Evolutionary conservation across 2,888 invertebrate genomes (phyloP).

Genomic region (Ophion obscuratus): DNA sequence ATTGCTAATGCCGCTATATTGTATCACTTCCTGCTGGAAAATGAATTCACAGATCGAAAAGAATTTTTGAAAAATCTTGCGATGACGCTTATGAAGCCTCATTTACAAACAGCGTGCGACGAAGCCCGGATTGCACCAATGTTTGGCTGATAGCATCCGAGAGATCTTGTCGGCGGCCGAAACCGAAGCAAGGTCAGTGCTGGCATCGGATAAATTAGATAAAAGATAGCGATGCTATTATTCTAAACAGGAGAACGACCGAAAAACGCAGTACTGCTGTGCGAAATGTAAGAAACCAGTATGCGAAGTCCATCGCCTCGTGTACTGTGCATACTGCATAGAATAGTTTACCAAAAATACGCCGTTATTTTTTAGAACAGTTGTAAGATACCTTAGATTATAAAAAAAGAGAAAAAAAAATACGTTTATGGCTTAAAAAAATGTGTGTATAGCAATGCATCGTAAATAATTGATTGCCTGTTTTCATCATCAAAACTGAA

Average conservation of each 20-base stretch:
- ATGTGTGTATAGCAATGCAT: no score
- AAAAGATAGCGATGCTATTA: slow-evolving; percentile 3
- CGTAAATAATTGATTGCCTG: no score
- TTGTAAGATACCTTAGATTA: no score
- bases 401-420: not conserved
- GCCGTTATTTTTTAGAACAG: no score
- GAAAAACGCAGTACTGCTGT: not conserved
- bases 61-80: slow-evolving; percentile 28
- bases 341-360: not conserved
- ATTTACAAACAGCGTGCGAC: slow-evolving; percentile 23
- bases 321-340: not conserved
- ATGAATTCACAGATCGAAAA: not conserved
- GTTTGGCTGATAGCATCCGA: not conserved
- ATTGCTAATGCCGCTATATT: slow-evolving; percentile 39
- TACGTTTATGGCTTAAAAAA: not conserved
- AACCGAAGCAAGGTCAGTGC: not conserved
- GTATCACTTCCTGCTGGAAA: slow-evolving; percentile 25
- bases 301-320: slow-evolving; percentile 4
- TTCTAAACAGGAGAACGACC: not conserved
- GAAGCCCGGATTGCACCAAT: slow-evolving; percentile 10
- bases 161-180: no score
- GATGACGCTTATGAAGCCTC: slow-evolving; percentile 32
- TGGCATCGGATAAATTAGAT: not conserved
- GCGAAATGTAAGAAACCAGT: slow-evolving; percentile 14
- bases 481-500: not conserved